Evolutionary conservation across 1,140 invertebrate species (phyloP), one percentile per base, ranked within the genome.

Genomic region (Sitophilus oryzae): DNA sequence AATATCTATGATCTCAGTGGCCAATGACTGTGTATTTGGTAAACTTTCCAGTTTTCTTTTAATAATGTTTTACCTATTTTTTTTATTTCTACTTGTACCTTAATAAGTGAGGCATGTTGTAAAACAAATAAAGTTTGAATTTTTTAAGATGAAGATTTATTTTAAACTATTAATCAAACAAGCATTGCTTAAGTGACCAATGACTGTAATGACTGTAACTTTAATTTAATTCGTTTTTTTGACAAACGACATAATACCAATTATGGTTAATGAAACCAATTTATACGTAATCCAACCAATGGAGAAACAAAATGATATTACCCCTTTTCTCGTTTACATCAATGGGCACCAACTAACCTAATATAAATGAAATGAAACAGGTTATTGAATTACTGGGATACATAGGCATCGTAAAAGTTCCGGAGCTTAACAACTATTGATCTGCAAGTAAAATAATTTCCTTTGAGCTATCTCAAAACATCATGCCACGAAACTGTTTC

Each of bases 221-320:
- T n/a, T n/a, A n/a, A n/a, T n/a, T n/a, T n/a, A n/a, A n/a, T n/a
- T n/a, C n/a, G n/a, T n/a, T n/a, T 52, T 53, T 53, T 25, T 53
- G 14, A 45, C 49, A 19, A 9, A 34, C 14, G 19, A 52, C 15
- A 25, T 58, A 30, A 21, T 53, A 30, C 5, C 16, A 20, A 38
- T 46, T 15, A 58, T 55, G 46, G 52, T 50, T 5, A 20, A 59
- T 14, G 11, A 59, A 21, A 59, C 52, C 9, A 59, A 59, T 35
- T 21, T 55, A 10, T 56, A 43, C 30, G 57, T 46, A 15, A 49
- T 21, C 16, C 57, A 59, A 48, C 3, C 4, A 15, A 4, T 52
- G 11, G 16, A n/a, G 37, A 52, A 47, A 47, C 6, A 10, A 36
- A 45, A 21, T 9, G 43, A 45, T 45, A 16, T 52, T 6, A 4